These are phyloP conservation scores for Esox masquinongy DNA, from an alignment of 2,797 vertebrate genomes.

Conservation along the genomic window DNA sequence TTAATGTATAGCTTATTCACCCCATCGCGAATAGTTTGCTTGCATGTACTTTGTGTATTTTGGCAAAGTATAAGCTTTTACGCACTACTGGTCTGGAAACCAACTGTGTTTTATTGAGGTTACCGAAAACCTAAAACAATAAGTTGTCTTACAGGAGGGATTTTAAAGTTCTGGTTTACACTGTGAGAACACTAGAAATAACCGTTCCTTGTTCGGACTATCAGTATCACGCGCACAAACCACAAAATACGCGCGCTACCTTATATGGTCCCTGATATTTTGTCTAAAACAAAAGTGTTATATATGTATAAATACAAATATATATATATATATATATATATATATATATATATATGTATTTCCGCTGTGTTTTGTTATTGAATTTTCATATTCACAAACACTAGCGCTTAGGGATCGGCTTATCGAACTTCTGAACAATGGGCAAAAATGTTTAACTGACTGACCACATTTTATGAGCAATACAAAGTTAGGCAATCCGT, in stretches of 20 bases:
- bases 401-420: background rate
- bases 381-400: background rate
- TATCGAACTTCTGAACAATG: background rate
- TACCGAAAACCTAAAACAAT: background rate
- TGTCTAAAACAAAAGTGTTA: background rate
- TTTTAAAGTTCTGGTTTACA: background rate
- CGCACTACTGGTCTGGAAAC: background rate
- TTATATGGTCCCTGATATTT: background rate
- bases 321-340: too few species aligned
- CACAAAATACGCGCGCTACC: background rate
- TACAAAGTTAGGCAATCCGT: too few species aligned
- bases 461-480: background rate
- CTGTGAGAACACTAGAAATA: background rate
- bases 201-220: background rate
- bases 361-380: background rate
- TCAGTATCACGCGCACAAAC: background rate
- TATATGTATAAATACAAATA: too few species aligned
- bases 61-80: background rate
- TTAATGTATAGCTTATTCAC: background rate
- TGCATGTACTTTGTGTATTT: background rate
- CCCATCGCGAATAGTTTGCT: background rate
- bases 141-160: background rate
- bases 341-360: too few species aligned
- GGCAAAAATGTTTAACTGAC: background rate
- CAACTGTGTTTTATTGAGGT: constrained; percentile 1